Evolutionary conservation across 2,888 invertebrate species (phyloP), one percentile per base, ranked within the genome.

Genomic region (Drosophila subsilvestris): DNA sequence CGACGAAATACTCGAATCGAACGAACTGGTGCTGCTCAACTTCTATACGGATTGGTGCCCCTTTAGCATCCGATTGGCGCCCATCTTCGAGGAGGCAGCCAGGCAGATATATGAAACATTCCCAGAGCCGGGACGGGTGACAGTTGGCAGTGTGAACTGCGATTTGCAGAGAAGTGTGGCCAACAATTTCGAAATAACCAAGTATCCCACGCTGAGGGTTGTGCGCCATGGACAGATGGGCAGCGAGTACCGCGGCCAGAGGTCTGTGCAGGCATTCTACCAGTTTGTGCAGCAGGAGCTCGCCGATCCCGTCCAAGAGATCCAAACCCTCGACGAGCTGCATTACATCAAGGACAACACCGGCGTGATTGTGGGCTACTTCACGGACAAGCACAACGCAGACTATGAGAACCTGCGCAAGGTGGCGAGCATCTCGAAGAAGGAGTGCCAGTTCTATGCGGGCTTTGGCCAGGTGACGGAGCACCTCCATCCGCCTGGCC

Each of bases 11-110:
- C 3, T 66, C 6, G 2, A 47, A 0, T 51, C 61, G 62, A 96
- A 97, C 94, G 98, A 99, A 93, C 93, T 99, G 91, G 98, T 99
- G 61, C 96, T 99, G 92, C 95, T 99, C 59, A 98, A 98, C 93
- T 99, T 99, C 93, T 99, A 99, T 93, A 98, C 98, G 29, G 98
- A 98, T 90, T 98, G 98, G 98, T 99, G 99, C 93, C 95, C 96
- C 88, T 99, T 98, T 93, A 99, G 99, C 93, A 97, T 96, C 91
- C 94, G 97, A 92, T 93, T 99, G 87, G 95, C 96, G 92, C 99
- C 99, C 6, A 95, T 98, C 86, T 99, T 97, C 92, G 97, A 98
- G 91, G 97, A 98, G 91, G 97, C 98, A 27, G 96, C 98, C 6
- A 95, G 96, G 75, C 32, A 59, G 18, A 22, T 90, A 3, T 91